Evolutionary conservation across 2,797 vertebrate genomes (phyloP), one percentile per base, ranked within the genome.

Genomic region (Botia almorhae): DNA sequence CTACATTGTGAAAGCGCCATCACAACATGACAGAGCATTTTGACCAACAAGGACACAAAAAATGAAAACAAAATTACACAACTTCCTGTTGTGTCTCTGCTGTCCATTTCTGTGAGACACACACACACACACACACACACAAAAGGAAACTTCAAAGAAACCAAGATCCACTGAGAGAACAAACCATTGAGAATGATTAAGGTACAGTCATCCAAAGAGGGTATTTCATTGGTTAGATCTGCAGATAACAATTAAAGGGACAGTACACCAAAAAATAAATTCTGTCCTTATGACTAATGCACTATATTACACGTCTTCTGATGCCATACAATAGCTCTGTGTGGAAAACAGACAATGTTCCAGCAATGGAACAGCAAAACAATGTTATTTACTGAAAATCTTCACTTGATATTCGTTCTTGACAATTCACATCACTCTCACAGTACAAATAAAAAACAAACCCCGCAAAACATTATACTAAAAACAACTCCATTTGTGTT

Each of bases 1-100:
- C 89, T 87, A 92, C 85, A 88, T 88, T 79, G 76, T 86, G 82
- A 88, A 87, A 91, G 88, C 85, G 83, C 83, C 81, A 85, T 90
- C 88, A 82, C 87, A 87, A 85, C 84, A 87, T 86, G 39, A 84
- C 26, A 84, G 82, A 86, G 74, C 16, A 70, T 55, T 79, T 86
- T 36, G 69, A 83, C 29, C 88, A 72, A 65, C 71, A 71, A 70
- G 72, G n/a, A 86, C 64, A 76, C 69, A 29, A 29, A 29, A 29
- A 29, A 29, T 4, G 69, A 65, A 85, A 78, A 81, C 11, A 78
- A 81, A 84, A 82, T 87, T 89, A 88, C 87, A 85, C 67, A 80
- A 82, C 69, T 64, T 83, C 50, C 71, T 14, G 17, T 74, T 67
- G 23, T 67, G 55, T 78, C 64, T 84, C 78, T 64, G 58, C 46